A percentile compares a stretch with the other conserved stretches of the same genome.
Conservation (phyloP, 2,888 invertebrate genomes). For the Oscheius myriophilus region DNA sequence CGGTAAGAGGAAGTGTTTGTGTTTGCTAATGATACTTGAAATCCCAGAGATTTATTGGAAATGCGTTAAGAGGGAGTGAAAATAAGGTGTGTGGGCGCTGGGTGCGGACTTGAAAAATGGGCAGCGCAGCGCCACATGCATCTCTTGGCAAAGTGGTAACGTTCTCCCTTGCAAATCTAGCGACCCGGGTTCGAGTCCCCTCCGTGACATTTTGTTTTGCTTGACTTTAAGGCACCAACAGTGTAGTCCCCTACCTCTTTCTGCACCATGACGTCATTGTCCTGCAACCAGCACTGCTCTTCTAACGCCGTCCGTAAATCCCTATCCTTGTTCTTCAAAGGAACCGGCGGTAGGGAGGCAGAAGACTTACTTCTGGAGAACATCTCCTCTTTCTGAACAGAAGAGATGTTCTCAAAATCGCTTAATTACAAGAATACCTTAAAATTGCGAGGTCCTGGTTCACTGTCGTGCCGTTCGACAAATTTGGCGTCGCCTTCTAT, state of each 20-base stretch:
- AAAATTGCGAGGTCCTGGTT: conserved; percentile 17
- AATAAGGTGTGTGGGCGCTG: no score
- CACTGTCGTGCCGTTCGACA: conserved; percentile 13
- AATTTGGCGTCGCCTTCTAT: conserved; percentile 24
- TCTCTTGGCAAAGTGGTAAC: no score
- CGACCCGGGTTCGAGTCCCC: no score
- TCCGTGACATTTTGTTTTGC: no score
- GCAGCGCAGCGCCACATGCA: no score
- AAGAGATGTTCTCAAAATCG: not conserved
- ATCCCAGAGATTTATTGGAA: no score
- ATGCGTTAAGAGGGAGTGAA: no score
- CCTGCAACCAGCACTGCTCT: conserved; percentile 46
- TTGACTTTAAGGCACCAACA: no score
- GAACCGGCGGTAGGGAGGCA: conserved; percentile 54
- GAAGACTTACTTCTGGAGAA: conserved; percentile 54
- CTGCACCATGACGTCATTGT: conserved; percentile 71
- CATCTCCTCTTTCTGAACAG: conserved; percentile 29
- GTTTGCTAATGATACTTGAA: no score
- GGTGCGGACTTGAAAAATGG: no score
- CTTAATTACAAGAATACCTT: not conserved
- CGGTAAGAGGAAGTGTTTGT: no score
- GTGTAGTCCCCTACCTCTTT: conserved; percentile 74
- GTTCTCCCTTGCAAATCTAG: no score
- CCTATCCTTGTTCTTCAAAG: conserved; percentile 35
- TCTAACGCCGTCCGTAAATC: conserved; percentile 43